Evolutionary conservation across 2,888 invertebrate species (phyloP), one percentile per base, ranked within the genome.

Genomic region (Trichacis sp.): DNA sequence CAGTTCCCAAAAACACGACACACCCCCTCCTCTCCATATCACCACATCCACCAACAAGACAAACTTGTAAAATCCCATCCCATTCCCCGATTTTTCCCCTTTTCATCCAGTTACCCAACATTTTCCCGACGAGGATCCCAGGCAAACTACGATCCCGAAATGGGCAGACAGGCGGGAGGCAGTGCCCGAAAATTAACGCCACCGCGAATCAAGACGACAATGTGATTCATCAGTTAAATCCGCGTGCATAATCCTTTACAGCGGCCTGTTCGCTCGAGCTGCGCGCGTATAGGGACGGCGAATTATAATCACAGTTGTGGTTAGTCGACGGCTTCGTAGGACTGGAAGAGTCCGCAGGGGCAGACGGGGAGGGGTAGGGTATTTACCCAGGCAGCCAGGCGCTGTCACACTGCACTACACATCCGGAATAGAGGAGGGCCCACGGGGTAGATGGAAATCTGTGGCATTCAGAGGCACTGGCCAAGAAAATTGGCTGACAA

Each of bases 161-260:
- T 48, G 60, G 54, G 50, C 18, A 50, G 53, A 51, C n/a, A 36
- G 36, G 36, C 40, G 40, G 40, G 40, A 6, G 40, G 40, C 46
- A 59, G 62, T 58, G 24, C 50, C 57, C 71, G 79, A 82, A 83
- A 84, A 84, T 84, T 83, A 84, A 84, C 83, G 83, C 82, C 83
- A 77, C 74, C 80, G 79, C 81, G 82, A 84, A 84, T 84, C 84
- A 83, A 84, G 83, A 84, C 82, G 84, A 84, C 84, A 84, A 84
- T 84, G 84, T 84, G 84, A 84, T 84, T 84, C 84, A 84, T 84
- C 84, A 84, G 84, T 84, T 84, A 83, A 84, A 84, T 84, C 84
- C 83, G 84, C 84, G 84, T 84, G 78, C 81, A 82, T 84, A 84
- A 84, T 84, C 84, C 84, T 83, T 83, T 83, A 80, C 79, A 82